A percentile compares a stretch with the other conserved stretches of the same genome.
These are phyloP conservation scores for Phaonia tiefii DNA, from an alignment of 2,888 invertebrate genomes.

Conservation along the genomic window DNA sequence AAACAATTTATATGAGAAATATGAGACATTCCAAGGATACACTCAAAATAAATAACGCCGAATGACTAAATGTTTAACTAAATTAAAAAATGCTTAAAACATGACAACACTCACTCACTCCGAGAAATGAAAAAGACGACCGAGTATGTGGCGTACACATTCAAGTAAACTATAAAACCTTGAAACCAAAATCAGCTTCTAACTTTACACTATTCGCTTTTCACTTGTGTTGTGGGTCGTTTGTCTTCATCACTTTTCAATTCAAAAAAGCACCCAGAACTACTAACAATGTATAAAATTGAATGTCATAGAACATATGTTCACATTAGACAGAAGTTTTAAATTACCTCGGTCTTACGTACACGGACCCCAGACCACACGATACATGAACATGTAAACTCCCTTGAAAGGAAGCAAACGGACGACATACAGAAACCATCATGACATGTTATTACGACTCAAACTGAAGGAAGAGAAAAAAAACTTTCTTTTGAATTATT, in stretches of 20 bases:
- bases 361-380: no score
- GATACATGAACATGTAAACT: neutral
- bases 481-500: slow-evolving; percentile 8
- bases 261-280: slow-evolving; percentile 30
- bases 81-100: slow-evolving; percentile 46
- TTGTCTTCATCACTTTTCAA: slow-evolving; percentile 71
- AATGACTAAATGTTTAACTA: slow-evolving; percentile 45
- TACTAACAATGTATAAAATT: slow-evolving; percentile 38
- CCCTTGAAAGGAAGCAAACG: neutral
- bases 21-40: slow-evolving; percentile 52
- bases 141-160: neutral
- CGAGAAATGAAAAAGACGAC: neutral
- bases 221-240: slow-evolving; percentile 71
- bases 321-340: slow-evolving; percentile 54
- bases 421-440: neutral
- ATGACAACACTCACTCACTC: slow-evolving; percentile 45
- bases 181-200: neutral
- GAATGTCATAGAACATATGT: slow-evolving; percentile 59
- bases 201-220: slow-evolving; percentile 1
- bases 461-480: neutral
- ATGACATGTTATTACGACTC: neutral
- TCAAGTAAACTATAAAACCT: slow-evolving; percentile 11
- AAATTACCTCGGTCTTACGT: slow-evolving; percentile 54
- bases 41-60: slow-evolving; percentile 41
- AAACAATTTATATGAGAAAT: slow-evolving; percentile 26